Percentiles rank a stretch among this genome's conserved stretches.
phyloP scores from a whole-genome alignment of 1,140 invertebrate genomes.

The Zaprionus kolodkinae region DNA sequence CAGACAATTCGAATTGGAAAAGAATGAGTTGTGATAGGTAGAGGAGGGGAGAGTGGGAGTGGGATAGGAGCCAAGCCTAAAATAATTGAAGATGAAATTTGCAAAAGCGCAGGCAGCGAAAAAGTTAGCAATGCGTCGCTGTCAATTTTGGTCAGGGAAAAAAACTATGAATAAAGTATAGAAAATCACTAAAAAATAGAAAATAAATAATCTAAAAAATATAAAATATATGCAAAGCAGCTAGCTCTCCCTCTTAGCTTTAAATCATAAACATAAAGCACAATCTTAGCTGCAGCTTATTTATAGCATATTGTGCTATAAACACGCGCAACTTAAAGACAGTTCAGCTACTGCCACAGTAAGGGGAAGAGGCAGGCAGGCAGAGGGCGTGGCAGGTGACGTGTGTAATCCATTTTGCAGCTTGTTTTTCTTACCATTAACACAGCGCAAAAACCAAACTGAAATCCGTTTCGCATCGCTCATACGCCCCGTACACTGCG shows the following conservation, averaged over 20 bases:
- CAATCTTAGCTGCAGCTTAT: not conserved
- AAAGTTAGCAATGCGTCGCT: not conserved
- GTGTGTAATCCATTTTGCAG: conserved; percentile 15
- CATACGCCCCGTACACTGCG: conserved; percentile 21
- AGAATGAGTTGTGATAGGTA: not conserved
- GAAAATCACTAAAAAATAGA: too few relatives aligned
- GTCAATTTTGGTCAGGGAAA: too few relatives aligned
- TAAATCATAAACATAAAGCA: too few relatives aligned
- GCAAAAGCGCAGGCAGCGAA: not conserved
- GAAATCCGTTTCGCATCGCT: conserved; percentile 50
- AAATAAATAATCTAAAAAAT: too few relatives aligned
- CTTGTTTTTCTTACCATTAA: conserved; percentile 11
- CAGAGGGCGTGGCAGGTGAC: not conserved
- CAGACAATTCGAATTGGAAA: not conserved
- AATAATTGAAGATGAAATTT: conserved; percentile 1
- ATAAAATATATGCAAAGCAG: too few relatives aligned
- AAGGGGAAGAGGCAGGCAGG: too few relatives aligned
- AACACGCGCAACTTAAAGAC: not conserved
- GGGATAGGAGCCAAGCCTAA: not conserved
- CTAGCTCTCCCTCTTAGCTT: too few relatives aligned
- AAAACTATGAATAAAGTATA: too few relatives aligned
- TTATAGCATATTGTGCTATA: conserved; percentile 4
- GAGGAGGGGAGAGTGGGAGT: not conserved
- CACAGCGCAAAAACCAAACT: conserved; percentile 16
- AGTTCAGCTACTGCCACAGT: not conserved